phyloP scores from a whole-genome alignment of 1,140 invertebrate genomes.

The Dreissena polymorpha region DNA sequence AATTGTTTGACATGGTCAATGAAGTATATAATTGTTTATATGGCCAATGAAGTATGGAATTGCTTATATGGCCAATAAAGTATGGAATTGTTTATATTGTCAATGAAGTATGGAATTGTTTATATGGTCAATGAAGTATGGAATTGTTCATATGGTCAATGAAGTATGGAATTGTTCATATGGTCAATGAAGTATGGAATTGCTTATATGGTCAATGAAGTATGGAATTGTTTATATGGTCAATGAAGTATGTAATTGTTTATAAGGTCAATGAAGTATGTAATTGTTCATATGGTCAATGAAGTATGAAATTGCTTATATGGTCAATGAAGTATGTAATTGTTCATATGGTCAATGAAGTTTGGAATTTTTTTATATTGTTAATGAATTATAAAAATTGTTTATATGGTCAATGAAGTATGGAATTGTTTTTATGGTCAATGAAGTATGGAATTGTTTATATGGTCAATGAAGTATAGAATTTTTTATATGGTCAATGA shows the following conservation, averaged over 20 bases:
- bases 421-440: neutral
- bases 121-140: conserved; percentile 61
- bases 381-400: neutral
- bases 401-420: conserved; percentile 60
- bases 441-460: conserved; percentile 62
- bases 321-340: conserved; percentile 61
- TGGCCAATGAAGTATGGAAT: conserved; percentile 61
- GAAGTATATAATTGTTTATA: conserved; percentile 62
- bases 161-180: conserved; percentile 62
- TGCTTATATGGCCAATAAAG: conserved; percentile 55
- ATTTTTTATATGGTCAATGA: neutral
- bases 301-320: conserved; percentile 62
- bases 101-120: conserved; percentile 61
- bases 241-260: conserved; percentile 61
- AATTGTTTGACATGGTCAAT: neutral
- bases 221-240: conserved; percentile 48
- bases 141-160: neutral
- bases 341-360: neutral
- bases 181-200: conserved; percentile 61
- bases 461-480: conserved; percentile 61
- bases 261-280: conserved; percentile 60
- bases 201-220: conserved; percentile 45
- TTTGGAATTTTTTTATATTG: neutral
- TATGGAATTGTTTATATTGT: conserved; percentile 48
- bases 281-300: neutral